Conservation (phyloP, 2,797 vertebrate species). For the Poeciliopsis infans region DNA sequence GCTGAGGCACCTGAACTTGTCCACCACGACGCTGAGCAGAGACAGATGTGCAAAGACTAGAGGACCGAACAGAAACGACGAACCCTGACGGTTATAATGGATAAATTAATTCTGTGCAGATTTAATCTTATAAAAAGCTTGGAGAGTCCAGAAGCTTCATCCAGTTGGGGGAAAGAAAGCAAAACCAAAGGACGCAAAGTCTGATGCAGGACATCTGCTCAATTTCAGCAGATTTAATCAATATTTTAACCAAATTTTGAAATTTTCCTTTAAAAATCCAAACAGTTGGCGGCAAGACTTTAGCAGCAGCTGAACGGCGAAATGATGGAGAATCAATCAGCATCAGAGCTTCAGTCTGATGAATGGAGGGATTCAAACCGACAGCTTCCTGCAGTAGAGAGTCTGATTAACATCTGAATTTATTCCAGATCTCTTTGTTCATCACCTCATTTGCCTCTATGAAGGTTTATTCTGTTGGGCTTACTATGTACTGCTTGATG, state of each 20-base stretch:
- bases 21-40: background rate
- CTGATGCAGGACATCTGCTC: background rate
- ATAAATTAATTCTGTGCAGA: background rate
- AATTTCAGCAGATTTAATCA: too few relatives aligned
- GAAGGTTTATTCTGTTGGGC: too few relatives aligned
- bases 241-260: too few relatives aligned
- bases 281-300: too few relatives aligned
- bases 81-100: background rate
- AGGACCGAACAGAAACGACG: background rate
- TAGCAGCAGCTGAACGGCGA: too few relatives aligned
- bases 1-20: background rate
- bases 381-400: constrained; percentile 33
- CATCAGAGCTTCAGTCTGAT: constrained; percentile 27
- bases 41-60: background rate
- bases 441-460: too few relatives aligned
- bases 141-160: background rate
- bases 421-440: too few relatives aligned
- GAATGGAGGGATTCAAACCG: constrained; percentile 25
- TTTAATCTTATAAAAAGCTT: background rate
- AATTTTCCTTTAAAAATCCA: too few relatives aligned
- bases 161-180: too few relatives aligned
- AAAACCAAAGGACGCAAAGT: too few relatives aligned
- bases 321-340: constrained; percentile 28
- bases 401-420: constrained; percentile 6
- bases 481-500: too few relatives aligned